phyloP scores from a whole-genome alignment of 2,797 vertebrate genomes.

The Schizopygopsis malacanthus region DNA sequence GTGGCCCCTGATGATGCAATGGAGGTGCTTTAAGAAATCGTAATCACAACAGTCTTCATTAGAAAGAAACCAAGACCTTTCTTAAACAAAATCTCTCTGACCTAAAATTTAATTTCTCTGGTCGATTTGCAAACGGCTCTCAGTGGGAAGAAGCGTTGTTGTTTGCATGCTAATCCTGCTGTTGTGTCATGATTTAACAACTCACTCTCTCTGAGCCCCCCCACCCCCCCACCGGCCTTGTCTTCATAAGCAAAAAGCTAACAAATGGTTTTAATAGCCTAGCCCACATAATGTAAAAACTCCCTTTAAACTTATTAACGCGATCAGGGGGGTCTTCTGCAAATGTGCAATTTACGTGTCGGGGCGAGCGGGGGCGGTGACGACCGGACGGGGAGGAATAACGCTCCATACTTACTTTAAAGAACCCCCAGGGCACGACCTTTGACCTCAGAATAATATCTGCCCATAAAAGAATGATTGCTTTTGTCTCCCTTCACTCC shows the following conservation, averaged over 20 bases:
- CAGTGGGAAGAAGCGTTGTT: conserved; percentile 56
- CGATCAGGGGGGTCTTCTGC: conserved; percentile 60
- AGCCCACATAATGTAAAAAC: conserved; percentile 66
- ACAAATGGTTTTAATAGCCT: conserved; percentile 87
- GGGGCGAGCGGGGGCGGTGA: conserved; percentile 82
- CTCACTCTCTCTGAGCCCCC: conserved; percentile 55
- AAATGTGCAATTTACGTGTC: conserved; percentile 79
- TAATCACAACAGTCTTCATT: neutral
- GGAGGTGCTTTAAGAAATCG: conserved; percentile 2
- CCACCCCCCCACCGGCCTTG: conserved; percentile 68
- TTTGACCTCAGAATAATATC: conserved; percentile 78
- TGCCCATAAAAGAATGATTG: conserved; percentile 69
- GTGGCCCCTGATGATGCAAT: conserved; percentile 1
- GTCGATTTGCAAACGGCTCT: conserved; percentile 55
- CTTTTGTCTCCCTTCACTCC: conserved; percentile 68
- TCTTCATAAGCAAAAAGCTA: conserved; percentile 83
- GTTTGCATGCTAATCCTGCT: conserved; percentile 58
- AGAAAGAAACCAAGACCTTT: conserved; percentile 5
- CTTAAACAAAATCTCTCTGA: conserved; percentile 2
- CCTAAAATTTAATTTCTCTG: conserved; percentile 37
- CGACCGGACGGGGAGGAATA: conserved; percentile 80
- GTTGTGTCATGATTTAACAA: conserved; percentile 75
- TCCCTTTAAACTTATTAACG: conserved; percentile 69
- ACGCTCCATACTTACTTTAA: conserved; percentile 86
- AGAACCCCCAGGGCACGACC: conserved; percentile 81